Evolutionary conservation across 2,888 invertebrate genomes (phyloP), one percentile per base, ranked within the genome.

Genomic region (Brachypterus glaber): DNA sequence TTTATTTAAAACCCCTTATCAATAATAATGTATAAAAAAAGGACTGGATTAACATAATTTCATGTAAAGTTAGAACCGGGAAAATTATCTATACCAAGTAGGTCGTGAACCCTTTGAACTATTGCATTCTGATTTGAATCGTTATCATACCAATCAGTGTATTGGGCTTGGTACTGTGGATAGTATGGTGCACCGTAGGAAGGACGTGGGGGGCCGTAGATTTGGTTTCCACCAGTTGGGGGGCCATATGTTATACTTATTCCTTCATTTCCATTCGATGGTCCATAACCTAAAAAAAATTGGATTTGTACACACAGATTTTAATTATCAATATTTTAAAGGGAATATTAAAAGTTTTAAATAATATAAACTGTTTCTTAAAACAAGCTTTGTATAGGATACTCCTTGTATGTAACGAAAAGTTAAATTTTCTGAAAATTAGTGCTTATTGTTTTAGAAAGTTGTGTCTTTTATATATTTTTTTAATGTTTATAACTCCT

Each of bases 211-310:
- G 40, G 39, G 9, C 40, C 47, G 25, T 45, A 44, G 1, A 21
- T 27, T 29, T 16, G 30, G 26, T 35, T 29, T 24, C 26, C 39
- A 14, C 41, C 45, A 8, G 37, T 29, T n/a, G 57, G 55, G 18
- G 63, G 62, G n/a, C 59, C 59, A 39, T 63, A 62, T 17, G 64
- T 63, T 27, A 63, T 59, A 35, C 62, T 62, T 15, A 64, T 54
- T 21, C 57, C 49, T 43, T 63, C 63, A 39, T 62, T 56, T 7
- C 62, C 62, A 44, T 59, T 59, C 1, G 59, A 59, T 13, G 62
- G 60, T 8, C 63, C 64, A 46, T 64, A 63, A 25, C 58, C 59
- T 50, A 44, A 33, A 43, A 47, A 11, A 37, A 17, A 18, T n/a
- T n/a, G n/a, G n/a, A 17, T 16, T 3, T 30, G 8, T 21, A n/a